Evolutionary conservation across 1,140 invertebrate species (phyloP), one percentile per base, ranked within the genome.

Genomic region (Drosophila nebulosa): DNA sequence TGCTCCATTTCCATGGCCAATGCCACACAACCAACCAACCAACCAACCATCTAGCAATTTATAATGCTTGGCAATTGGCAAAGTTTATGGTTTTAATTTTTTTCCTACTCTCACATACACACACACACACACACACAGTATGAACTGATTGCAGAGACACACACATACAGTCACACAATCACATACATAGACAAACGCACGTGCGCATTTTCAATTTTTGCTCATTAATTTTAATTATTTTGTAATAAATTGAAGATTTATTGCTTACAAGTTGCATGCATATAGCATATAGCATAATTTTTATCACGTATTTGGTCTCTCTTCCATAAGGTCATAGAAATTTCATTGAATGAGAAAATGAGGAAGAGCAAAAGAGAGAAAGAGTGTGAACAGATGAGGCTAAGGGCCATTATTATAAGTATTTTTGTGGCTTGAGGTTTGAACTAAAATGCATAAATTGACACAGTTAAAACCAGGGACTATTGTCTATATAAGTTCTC

Each of bases 211-310:
- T 88, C 78, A 88, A 86, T 86, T 83, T 74, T 83, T 71, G 65
- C 83, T 86, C 83, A 86, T 86, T 86, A 86, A 86, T 86, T 86
- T 86, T 86, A 86, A 86, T 86, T 86, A 88, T 86, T 86, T 83
- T 88, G 83, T 78, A 86, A 86, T 86, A 86, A 86, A 86, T 86
- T 74, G 71, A 88, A 86, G 83, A 86, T 86, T 86, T 88, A 86
- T 88, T 81, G 81, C 78, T 88, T 66, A 72, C 78, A 88, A 88
- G 36, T 72, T 88, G 74, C 74, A 86, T 86, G 78, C 26, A 30
- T 46, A 42, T 18, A 18, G n/a, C n/a, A 42, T 42, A 21, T 63
- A 69, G 64, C 83, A 80, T 80, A 63, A 86, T 86, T 85, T 85
- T 80, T 78, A 84, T 86, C 80, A 85, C 80, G 81, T 78, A 85